Evolutionary conservation across 2,888 invertebrate genomes (phyloP).

Genomic region (Chaetoderma sp.): DNA sequence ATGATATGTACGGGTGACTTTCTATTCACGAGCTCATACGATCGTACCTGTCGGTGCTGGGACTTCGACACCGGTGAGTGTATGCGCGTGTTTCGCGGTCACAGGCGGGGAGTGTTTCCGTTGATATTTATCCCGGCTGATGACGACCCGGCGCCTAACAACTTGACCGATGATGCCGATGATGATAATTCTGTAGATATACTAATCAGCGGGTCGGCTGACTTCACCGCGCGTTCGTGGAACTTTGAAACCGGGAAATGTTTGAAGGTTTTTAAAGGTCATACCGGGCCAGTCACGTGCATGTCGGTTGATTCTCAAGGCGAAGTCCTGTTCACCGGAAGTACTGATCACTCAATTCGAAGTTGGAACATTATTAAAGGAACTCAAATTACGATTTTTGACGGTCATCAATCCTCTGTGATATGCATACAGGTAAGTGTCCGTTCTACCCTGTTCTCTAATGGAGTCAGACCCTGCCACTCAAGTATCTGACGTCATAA

Average conservation of each 20-base stretch:
- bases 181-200: slow-evolving; percentile 62
- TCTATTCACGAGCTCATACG: slow-evolving; percentile 68
- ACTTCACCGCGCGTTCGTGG: slow-evolving; percentile 68
- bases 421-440: slow-evolving; percentile 69
- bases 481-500: too few species aligned
- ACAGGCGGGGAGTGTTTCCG: slow-evolving; percentile 71
- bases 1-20: slow-evolving; percentile 71
- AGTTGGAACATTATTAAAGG: slow-evolving; percentile 71
- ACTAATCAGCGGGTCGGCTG: slow-evolving; percentile 68
- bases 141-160: slow-evolving; percentile 56
- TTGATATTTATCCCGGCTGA: slow-evolving; percentile 71
- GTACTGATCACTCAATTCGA: slow-evolving; percentile 69
- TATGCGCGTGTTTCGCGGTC: slow-evolving; percentile 69
- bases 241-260: slow-evolving; percentile 68
- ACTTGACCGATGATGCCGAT: slow-evolving; percentile 46
- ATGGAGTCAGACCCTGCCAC: too few species aligned
- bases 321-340: slow-evolving; percentile 70
- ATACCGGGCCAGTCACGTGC: slow-evolving; percentile 71
- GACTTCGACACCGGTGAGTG: slow-evolving; percentile 70
- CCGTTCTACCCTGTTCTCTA: too few species aligned
- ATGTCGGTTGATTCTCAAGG: slow-evolving; percentile 70
- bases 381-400: slow-evolving; percentile 66
- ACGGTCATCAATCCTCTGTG: slow-evolving; percentile 70
- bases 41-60: slow-evolving; percentile 70
- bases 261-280: slow-evolving; percentile 68